Evolutionary conservation across 2,888 invertebrate species (phyloP), one percentile per base, ranked within the genome.

Genomic region (Scaptodrosophila latifasciaeformis): DNA sequence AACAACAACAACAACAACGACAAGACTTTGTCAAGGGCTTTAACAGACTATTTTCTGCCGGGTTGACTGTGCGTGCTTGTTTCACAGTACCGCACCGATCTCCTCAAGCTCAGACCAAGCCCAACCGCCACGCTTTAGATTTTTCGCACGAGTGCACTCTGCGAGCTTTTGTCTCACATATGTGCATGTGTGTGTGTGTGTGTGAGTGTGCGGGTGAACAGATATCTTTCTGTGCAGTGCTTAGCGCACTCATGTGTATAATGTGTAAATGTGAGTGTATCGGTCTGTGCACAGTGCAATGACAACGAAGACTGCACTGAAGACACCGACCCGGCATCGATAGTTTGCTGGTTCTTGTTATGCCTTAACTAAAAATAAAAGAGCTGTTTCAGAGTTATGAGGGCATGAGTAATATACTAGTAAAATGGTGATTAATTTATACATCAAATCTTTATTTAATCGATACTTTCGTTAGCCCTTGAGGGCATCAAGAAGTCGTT

Each of bases 161-260:
- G 40, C 40, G 30, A 18, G 37, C 37, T 17, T 46, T 27, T 40
- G 15, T 48, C 40, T 55, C 48, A 17, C 17, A 15, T 17, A 17
- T 17, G 27, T 50, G 45, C 39, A 46, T 56, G 45, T 56, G 40
- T 54, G 44, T 51, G 49, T 31, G 6, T 31, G 31, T 31, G 19
- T 17, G 21, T 12, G 24, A 10, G 21, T 40, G 19, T 17, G 18
- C 19, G 18, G 7, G 9, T 39, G 39, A 2, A 1, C 7, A 7
- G 24, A 24, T 24, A 24, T 24, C 24, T 12, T 2, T 35, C 13
- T 2, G 2, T 42, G 49, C 40, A 47, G 31, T 29, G 50, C 62
- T 62, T 60, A 49, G 46, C 48, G 69, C 62, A 68, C 56, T 62
- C 76, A 75, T 65, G 76, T 62, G 65, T 42, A 70, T 58, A 71